Base-by-base conservation (phyloP, 1,140 invertebrate genomes). In the Aphaenogaster ashmeadi region DNA sequence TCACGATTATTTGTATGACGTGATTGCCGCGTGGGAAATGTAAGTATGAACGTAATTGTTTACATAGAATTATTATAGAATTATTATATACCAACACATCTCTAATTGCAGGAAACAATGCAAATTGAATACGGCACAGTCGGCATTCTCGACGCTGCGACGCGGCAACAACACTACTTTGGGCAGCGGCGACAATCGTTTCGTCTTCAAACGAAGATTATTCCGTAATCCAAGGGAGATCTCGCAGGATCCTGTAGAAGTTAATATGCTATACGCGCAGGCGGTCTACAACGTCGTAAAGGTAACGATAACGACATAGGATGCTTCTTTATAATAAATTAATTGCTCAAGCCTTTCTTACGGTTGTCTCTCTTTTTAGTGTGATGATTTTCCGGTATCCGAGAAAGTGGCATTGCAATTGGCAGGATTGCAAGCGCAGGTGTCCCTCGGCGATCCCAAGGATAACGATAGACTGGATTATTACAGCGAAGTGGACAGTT, bases 191-290 rank as follows among this genome's bases (percentile, higher is more conserved):
- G 98, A 99, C 94, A 99, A 99, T 95, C 96, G 98, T 81, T 99
- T 99, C 95, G 97, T 99, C 81, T 99, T 99, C 95, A 98, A 99
- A 93, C 97, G 98, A 83, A 96, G 99, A 67, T 94, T 99, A 6
- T 99, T 99, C 95, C 97, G 97, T 84, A 98, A 97, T 88, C 98
- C 97, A 3, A 96, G 98, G 47, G 98, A 99, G 95, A 96, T 99
- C 80, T 98, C 98, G n/a, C 98, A 99, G 95, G 99, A 99, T 96
- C 98, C 98, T 0, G 98, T 99, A 0, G 99, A 99, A 96, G 98
- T 99, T 6, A 98, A 98, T 92, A 96, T 99, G 91, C 95, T 99
- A 1, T 99, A 99, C 96, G 98, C 99, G 56, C 99, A 99, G 96
- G 98, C 98, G 90, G 98, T 99, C 2, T 97, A 99, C 93, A 98